phyloP scores from a whole-genome alignment of 2,797 vertebrate genomes.

The Hoplostethus atlanticus region DNA sequence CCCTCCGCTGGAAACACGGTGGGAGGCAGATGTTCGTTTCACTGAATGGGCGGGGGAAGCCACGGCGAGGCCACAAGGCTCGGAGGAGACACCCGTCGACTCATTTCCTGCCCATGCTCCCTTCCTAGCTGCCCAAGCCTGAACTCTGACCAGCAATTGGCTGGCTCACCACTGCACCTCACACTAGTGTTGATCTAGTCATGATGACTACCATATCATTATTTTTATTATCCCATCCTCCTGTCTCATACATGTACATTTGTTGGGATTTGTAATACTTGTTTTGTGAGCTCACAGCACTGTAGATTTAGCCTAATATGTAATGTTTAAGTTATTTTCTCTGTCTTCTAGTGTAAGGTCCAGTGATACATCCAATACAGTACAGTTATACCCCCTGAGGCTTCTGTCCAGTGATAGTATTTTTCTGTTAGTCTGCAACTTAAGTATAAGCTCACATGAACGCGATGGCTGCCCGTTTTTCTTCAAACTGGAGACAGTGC shows the following conservation, averaged over 20 bases:
- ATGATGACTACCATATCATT: slow-evolving; percentile 53
- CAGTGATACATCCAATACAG: slow-evolving; percentile 61
- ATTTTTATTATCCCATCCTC: slow-evolving; percentile 60
- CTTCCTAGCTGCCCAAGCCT: slow-evolving; percentile 79
- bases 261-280: slow-evolving; percentile 77
- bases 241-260: slow-evolving; percentile 79
- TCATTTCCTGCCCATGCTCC: slow-evolving; percentile 94
- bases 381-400: slow-evolving; percentile 55
- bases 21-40: slow-evolving; percentile 95
- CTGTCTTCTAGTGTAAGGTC: slow-evolving; percentile 69
- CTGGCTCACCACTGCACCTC: slow-evolving; percentile 21
- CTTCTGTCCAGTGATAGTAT: slow-evolving; percentile 38
- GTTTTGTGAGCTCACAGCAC: slow-evolving; percentile 31
- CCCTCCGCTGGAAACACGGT: slow-evolving; percentile 88
- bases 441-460: slow-evolving; percentile 7
- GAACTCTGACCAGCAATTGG: slow-evolving; percentile 52
- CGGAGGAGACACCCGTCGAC: slow-evolving; percentile 90
- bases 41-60: slow-evolving; percentile 87
- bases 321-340: slow-evolving; percentile 84
- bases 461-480: slow-evolving; percentile 1
- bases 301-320: slow-evolving; percentile 71
- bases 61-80: slow-evolving; percentile 86
- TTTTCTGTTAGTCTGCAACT: slow-evolving; percentile 19
- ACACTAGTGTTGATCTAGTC: slow-evolving; percentile 37
- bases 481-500: slow-evolving; percentile 25